Conservation (phyloP, 2,888 invertebrate genomes). For the Torymus auratus region DNA sequence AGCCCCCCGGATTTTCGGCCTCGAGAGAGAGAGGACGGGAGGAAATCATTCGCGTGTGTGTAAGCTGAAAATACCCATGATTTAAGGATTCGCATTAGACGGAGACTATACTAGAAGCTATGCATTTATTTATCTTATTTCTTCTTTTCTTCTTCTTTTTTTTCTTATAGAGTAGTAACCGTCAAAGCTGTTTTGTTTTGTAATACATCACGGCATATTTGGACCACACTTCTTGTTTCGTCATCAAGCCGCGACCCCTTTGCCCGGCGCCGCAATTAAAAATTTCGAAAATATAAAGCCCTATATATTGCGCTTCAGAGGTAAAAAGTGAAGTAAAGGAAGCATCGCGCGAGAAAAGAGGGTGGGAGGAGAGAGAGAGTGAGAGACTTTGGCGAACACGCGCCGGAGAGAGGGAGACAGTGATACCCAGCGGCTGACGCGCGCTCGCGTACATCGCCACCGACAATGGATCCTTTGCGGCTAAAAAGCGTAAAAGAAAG, state of each 20-base stretch:
- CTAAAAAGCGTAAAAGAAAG: conserved; percentile 72
- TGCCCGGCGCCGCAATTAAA: conserved; percentile 20
- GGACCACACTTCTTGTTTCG: no score
- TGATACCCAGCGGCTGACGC: conserved; percentile 70
- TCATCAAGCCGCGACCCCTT: neutral
- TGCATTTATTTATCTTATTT: no score
- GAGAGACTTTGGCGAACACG: neutral
- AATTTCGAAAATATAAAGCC: neutral
- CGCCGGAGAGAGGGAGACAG: conserved; percentile 63
- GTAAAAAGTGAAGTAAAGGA: conserved; percentile 16
- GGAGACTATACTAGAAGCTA: no score
- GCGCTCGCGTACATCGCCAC: conserved; percentile 70
- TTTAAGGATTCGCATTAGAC: no score
- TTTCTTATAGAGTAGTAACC: no score
- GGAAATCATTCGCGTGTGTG: no score
- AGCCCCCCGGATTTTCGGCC: conserved; percentile 33
- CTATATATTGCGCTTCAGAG: neutral
- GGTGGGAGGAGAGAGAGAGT: neutral
- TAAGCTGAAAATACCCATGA: no score
- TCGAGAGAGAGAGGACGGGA: no score
- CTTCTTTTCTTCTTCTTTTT: no score
- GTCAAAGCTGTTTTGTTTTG: no score
- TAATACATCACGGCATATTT: no score
- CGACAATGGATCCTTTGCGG: conserved; percentile 75
- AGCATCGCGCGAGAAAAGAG: conserved; percentile 1